Conservation (phyloP, 2,113 vertebrate species). For the Rhizomys pruinosus region DNA sequence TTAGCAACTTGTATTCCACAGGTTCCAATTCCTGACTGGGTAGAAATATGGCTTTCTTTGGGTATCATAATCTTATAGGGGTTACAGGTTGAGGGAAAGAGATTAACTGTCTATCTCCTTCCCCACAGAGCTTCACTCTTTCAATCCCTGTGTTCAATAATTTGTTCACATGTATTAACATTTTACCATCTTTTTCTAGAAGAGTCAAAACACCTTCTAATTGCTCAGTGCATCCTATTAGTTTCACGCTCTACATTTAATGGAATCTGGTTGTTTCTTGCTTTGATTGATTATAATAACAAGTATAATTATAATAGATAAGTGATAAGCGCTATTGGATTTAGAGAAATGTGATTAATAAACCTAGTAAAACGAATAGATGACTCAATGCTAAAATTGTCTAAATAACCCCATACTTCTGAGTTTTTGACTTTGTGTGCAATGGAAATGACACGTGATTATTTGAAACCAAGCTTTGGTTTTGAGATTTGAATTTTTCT, state of each 20-base stretch:
- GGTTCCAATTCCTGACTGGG: not conserved
- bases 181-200: not conserved
- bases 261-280: not conserved
- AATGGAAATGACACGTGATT: not conserved
- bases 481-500: not conserved
- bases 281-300: not conserved
- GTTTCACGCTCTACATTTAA: not conserved
- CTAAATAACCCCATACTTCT: not conserved
- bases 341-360: not conserved
- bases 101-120: not conserved
- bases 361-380: not conserved
- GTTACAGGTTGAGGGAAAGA: not conserved
- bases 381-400: not conserved
- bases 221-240: not conserved
- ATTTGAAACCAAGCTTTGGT: not conserved
- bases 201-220: not conserved
- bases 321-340: not conserved
- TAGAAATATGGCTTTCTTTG: not conserved
- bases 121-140: not conserved
- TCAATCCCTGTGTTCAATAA: not conserved
- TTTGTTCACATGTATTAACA: not conserved
- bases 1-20: not conserved
- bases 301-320: not conserved
- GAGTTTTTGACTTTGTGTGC: not conserved
- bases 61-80: rapidly evolving